Conservation (phyloP, 2,113 vertebrate species). For the Erpornis zantholeuca region DNA sequence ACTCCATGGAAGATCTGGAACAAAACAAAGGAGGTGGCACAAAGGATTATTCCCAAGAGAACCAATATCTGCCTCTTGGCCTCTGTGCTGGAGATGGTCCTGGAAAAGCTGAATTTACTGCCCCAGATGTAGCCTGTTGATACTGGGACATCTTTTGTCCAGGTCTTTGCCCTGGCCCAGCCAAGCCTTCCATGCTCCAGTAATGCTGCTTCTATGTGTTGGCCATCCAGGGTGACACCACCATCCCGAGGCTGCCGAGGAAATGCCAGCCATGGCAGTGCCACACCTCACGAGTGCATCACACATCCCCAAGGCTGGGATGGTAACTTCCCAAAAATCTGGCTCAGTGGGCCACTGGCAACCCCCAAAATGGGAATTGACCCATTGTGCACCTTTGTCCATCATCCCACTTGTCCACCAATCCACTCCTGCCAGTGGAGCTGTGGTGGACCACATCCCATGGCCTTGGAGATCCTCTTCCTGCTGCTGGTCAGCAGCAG, state of each 20-base stretch:
- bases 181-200: neutral
- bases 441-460: neutral
- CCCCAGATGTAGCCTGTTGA: neutral
- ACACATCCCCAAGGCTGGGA: neutral
- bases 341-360: neutral
- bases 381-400: rapidly evolving
- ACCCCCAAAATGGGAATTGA: neutral
- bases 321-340: neutral
- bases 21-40: neutral
- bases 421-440: neutral
- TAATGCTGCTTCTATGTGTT: neutral
- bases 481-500: neutral
- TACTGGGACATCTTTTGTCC: neutral
- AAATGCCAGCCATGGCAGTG: neutral
- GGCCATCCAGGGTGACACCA: neutral
- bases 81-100: neutral
- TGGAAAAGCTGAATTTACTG: neutral
- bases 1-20: neutral
- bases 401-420: neutral
- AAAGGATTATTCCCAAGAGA: neutral
- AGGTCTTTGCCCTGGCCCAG: neutral
- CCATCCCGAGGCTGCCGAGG: neutral
- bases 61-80: neutral
- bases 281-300: neutral
- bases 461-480: neutral